Percentiles rank a stretch among this genome's conserved stretches.
Evolutionary conservation across 2,797 vertebrate species (phyloP).

Genomic region (Champsocephalus gunnari): DNA sequence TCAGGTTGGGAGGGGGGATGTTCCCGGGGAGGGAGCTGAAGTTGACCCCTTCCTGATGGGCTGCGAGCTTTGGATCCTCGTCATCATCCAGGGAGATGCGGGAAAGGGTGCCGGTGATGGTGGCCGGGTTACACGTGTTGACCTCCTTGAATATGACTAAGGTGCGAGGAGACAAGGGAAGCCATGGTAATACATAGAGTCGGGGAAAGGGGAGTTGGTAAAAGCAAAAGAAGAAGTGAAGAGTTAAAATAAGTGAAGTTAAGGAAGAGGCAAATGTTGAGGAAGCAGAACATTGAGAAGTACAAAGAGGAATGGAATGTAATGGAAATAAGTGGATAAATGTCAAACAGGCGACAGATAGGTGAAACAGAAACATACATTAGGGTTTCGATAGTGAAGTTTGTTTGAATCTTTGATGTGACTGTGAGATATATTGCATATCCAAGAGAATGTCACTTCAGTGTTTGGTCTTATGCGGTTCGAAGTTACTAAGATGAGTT

Average conservation of each 20-base stretch:
- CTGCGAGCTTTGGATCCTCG: constrained; percentile 94
- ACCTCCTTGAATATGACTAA: constrained; percentile 98
- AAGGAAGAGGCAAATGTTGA: background rate
- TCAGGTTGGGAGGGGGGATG: constrained; percentile 91
- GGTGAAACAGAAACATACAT: constrained; percentile 21
- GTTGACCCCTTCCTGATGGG: constrained; percentile 91
- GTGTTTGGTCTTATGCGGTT: constrained; percentile 28
- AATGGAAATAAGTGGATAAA: constrained; percentile 36
- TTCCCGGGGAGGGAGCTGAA: constrained; percentile 95
- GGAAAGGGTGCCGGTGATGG: constrained; percentile 96
- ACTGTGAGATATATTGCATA: constrained; percentile 27
- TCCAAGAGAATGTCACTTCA: constrained; percentile 42
- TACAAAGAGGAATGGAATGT: constrained; percentile 33
- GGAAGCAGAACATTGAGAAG: constrained; percentile 9
- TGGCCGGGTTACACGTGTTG: constrained; percentile 97
- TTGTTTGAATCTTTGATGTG: constrained; percentile 23
- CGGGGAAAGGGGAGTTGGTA: constrained; percentile 7
- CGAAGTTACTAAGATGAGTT: constrained; percentile 45
- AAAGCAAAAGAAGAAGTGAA: background rate
- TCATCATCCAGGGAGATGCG: constrained; percentile 97
- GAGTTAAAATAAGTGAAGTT: constrained; percentile 2
- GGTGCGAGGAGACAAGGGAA: constrained; percentile 10
- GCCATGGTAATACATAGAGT: constrained; percentile 8
- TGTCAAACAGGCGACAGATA: constrained; percentile 20
- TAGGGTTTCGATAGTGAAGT: constrained; percentile 4